Percentiles rank a stretch among this genome's conserved stretches.
Conservation (phyloP, 2,888 invertebrate species). For the Pyrochroa serraticornis region DNA sequence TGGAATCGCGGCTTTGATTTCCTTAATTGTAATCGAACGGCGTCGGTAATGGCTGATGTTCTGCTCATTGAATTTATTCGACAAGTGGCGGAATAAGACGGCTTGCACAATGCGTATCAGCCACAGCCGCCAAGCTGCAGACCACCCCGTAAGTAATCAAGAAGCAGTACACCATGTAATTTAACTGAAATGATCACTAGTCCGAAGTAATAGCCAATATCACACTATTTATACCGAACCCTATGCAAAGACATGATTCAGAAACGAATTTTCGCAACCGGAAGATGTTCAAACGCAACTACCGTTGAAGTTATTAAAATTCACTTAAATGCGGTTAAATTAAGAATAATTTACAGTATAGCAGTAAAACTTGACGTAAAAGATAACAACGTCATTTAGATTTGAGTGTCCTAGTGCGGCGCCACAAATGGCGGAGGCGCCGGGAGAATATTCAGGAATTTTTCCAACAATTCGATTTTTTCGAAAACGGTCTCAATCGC, state of each 20-base stretch:
- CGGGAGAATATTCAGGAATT: too few relatives aligned
- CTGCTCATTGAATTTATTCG: constrained; percentile 24
- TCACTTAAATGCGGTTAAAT: too few relatives aligned
- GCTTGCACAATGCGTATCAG: constrained; percentile 6
- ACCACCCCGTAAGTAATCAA: constrained; percentile 37
- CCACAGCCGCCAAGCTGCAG: constrained; percentile 19
- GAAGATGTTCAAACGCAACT: too few relatives aligned
- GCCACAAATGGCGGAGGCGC: too few relatives aligned
- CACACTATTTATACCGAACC: constrained; percentile 27
- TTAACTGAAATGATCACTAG: constrained; percentile 35
- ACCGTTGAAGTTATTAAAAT: too few relatives aligned
- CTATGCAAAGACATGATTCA: constrained; percentile 9
- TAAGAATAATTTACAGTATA: background rate
- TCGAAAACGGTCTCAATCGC: too few relatives aligned
- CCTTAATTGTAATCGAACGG: constrained; percentile 14
- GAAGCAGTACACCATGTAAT: constrained; percentile 31
- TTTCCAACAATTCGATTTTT: too few relatives aligned
- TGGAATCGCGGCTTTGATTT: constrained; percentile 1
- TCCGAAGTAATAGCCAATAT: constrained; percentile 34
- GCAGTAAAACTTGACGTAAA: constrained; percentile 13
- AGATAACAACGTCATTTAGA: too few relatives aligned
- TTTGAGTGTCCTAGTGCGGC: too few relatives aligned
- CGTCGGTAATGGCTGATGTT: constrained; percentile 17
- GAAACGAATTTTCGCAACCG: constrained; percentile 14
- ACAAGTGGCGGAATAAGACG: background rate